Conservation (phyloP, 2,888 invertebrate genomes). For the Spodoptera picta region DNA sequence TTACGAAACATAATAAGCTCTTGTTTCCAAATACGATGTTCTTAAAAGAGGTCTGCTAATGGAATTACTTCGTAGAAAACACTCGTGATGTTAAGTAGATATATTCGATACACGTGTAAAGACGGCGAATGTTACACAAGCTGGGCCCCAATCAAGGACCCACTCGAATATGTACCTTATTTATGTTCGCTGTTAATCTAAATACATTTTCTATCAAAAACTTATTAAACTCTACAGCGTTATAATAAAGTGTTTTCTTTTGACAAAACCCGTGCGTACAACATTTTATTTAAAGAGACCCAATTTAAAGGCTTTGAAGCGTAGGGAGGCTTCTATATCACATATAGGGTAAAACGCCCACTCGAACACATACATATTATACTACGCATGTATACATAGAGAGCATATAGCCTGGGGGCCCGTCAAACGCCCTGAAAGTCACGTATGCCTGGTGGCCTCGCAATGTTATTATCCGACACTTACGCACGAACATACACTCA, state of each 20-base stretch:
- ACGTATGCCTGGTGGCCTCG: slow-evolving; percentile 85
- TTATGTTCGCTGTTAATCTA: slow-evolving; percentile 32
- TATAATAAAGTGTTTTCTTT: slow-evolving; percentile 58
- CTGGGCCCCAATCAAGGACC: slow-evolving; percentile 3
- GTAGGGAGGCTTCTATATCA: slow-evolving; percentile 77
- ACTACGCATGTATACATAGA: slow-evolving; percentile 66
- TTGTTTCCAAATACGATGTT: neutral
- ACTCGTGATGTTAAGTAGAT: slow-evolving; percentile 2
- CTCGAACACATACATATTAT: slow-evolving; percentile 70
- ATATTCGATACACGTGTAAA: slow-evolving; percentile 31
- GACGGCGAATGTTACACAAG: slow-evolving; percentile 5
- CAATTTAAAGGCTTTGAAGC: slow-evolving; percentile 85
- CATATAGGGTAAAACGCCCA: slow-evolving; percentile 76
- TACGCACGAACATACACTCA: slow-evolving; percentile 79
- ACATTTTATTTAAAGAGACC: slow-evolving; percentile 81
- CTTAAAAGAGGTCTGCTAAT: neutral
- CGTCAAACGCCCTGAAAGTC: slow-evolving; percentile 85
- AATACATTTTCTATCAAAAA: slow-evolving; percentile 39
- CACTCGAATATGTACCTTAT: slow-evolving; percentile 10
- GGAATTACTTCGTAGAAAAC: slow-evolving; percentile 7
- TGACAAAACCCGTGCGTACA: slow-evolving; percentile 62
- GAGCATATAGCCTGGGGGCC: slow-evolving; percentile 80
- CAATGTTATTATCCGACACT: slow-evolving; percentile 87
- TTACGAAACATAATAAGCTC: slow-evolving; percentile 1
- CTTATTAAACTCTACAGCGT: slow-evolving; percentile 40